phyloP scores from a whole-genome alignment of 1,140 invertebrate species.

The Latrodectus geometricus region DNA sequence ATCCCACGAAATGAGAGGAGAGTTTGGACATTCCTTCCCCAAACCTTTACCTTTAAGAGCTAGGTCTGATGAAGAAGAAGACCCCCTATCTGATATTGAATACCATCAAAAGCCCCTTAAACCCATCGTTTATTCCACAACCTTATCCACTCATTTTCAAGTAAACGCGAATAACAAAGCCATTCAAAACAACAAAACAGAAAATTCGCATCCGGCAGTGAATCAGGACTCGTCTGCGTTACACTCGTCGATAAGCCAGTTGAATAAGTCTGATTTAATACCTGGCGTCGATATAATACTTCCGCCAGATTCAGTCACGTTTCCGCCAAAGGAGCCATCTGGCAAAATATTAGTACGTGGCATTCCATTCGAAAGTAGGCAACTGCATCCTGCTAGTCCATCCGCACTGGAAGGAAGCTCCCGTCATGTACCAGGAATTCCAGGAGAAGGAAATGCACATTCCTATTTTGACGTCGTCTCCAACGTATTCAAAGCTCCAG shows the following conservation, averaged over 20 bases:
- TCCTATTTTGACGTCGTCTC: slow-evolving; percentile 39
- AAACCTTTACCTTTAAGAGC: not conserved
- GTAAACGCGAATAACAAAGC: not conserved
- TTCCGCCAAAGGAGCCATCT: not conserved
- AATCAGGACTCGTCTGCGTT: not conserved
- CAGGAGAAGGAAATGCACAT: not conserved
- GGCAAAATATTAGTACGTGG: too few relatives aligned
- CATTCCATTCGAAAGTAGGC: too few relatives aligned
- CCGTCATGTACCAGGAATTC: not conserved
- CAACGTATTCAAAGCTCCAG: slow-evolving; percentile 48
- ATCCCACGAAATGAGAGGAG: not conserved
- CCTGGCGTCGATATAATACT: not conserved
- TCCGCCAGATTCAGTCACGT: not conserved
- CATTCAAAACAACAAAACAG: not conserved
- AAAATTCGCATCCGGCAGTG: not conserved
- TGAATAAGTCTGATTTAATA: not conserved
- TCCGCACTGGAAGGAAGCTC: not conserved
- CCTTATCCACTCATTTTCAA: not conserved
- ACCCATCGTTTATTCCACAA: not conserved
- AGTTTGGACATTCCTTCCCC: slow-evolving; percentile 6
- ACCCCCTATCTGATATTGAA: not conserved
- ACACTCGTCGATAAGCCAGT: not conserved
- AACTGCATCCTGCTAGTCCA: too few relatives aligned
- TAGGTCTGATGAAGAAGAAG: not conserved
- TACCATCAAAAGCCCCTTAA: not conserved